phyloP scores from a whole-genome alignment of 2,113 vertebrate genomes.

The Ornithorhynchus anatinus region DNA sequence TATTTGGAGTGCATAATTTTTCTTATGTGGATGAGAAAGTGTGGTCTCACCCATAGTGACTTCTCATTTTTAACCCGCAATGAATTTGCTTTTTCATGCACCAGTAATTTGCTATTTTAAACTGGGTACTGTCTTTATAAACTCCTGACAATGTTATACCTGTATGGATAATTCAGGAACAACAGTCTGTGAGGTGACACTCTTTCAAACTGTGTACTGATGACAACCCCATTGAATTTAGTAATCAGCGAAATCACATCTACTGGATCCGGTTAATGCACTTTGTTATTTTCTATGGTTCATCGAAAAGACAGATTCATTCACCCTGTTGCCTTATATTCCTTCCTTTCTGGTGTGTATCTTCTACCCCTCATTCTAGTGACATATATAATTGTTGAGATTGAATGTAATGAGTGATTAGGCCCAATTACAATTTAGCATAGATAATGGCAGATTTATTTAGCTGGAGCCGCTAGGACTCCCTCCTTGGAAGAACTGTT shows the following conservation, averaged over 20 bases:
- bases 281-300: conserved; percentile 30
- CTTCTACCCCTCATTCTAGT: no score
- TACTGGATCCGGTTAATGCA: not conserved
- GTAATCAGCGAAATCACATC: not conserved
- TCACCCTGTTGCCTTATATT: conserved; percentile 32
- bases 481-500: no score
- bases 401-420: no score
- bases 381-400: no score
- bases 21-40: not conserved
- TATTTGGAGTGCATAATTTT: conserved; percentile 41
- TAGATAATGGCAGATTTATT: no score
- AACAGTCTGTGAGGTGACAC: not conserved
- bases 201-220: not conserved
- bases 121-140: not conserved
- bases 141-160: not conserved
- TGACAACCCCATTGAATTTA: not conserved
- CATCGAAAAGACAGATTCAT: conserved; percentile 27
- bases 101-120: not conserved
- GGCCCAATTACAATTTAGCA: no score
- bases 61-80: fast-evolving
- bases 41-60: not conserved
- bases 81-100: not conserved
- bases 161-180: not conserved
- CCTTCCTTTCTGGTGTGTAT: conserved; percentile 44
- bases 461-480: no score